Conservation (phyloP, 2,113 vertebrate genomes). For the Crotalus helleri region DNA sequence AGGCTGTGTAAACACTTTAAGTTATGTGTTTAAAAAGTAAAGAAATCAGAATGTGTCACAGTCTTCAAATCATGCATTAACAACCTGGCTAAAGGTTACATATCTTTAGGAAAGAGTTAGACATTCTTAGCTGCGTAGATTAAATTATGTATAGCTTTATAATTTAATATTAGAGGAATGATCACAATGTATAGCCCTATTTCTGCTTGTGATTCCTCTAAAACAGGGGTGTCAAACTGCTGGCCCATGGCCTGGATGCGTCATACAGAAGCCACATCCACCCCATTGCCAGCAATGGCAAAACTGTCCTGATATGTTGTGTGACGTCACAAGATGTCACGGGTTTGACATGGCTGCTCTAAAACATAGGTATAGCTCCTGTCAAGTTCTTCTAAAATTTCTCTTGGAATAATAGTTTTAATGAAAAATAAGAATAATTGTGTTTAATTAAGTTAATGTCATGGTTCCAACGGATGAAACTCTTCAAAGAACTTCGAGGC, state of each 20-base stretch:
- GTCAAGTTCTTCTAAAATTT: not conserved
- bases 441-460: not conserved
- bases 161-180: not conserved
- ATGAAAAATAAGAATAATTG: not conserved
- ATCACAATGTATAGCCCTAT: not conserved
- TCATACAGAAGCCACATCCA: too few relatives aligned
- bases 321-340: fast-evolving
- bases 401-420: not conserved
- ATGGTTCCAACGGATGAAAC: too few relatives aligned
- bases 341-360: not conserved
- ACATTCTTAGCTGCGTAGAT: not conserved
- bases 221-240: not conserved
- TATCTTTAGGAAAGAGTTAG: not conserved
- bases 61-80: not conserved
- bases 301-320: too few relatives aligned
- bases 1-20: not conserved
- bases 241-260: too few relatives aligned
- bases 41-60: not conserved
- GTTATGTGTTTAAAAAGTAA: not conserved
- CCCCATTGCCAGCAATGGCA: too few relatives aligned
- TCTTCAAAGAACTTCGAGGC: too few relatives aligned
- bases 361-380: not conserved
- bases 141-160: not conserved
- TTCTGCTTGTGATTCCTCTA: not conserved
- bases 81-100: not conserved